Conservation (phyloP, 2,888 invertebrate genomes). For the Andrena praecox region DNA sequence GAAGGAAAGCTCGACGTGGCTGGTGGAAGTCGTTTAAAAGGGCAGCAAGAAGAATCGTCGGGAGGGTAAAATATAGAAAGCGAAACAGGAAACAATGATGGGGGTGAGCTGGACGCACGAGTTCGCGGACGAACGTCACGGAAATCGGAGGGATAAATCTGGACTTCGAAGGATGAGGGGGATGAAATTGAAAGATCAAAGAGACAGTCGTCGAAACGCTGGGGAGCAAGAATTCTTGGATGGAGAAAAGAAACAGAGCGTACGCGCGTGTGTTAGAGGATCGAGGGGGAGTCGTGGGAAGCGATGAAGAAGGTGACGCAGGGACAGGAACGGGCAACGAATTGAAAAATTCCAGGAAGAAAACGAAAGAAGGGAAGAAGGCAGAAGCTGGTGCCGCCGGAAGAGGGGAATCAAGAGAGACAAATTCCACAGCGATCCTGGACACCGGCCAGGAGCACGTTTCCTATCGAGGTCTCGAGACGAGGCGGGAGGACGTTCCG, state of each 20-base stretch:
- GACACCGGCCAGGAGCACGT: constrained; percentile 73
- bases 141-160: constrained; percentile 47
- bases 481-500: constrained; percentile 50
- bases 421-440: constrained; percentile 78
- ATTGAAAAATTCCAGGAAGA: constrained; percentile 53
- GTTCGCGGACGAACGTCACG: constrained; percentile 16
- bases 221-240: constrained; percentile 9
- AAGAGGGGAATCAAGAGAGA: constrained; percentile 62
- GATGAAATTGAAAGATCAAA: constrained; percentile 51
- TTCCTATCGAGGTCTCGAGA: constrained; percentile 60
- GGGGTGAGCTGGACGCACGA: background rate
- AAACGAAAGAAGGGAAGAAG: background rate
- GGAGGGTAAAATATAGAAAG: constrained; percentile 6
- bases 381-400: constrained; percentile 37
- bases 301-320: constrained; percentile 2
- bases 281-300: background rate
- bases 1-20: background rate
- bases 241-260: constrained; percentile 1
- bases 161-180: background rate
- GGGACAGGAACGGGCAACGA: constrained; percentile 20
- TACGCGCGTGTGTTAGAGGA: background rate
- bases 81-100: background rate
- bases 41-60: background rate
- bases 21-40: background rate
- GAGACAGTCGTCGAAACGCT: constrained; percentile 18